Percentiles rank a stretch among this genome's conserved stretches.
These are phyloP conservation scores for Tuberolachnus salignus DNA, from an alignment of 2,888 invertebrate genomes.

Conservation along the genomic window DNA sequence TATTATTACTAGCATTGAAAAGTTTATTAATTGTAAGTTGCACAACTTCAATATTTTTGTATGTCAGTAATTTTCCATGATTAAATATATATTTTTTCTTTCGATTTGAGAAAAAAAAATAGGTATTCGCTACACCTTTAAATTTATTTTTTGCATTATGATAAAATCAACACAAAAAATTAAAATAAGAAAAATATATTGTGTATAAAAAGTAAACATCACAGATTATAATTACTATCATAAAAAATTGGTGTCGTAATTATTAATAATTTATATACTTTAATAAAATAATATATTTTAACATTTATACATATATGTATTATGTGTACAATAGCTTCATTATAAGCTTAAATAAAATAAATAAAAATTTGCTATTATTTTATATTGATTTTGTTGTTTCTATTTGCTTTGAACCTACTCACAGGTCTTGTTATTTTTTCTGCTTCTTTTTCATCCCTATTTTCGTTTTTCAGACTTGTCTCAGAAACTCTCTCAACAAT, in stretches of 20 bases:
- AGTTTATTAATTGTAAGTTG: constrained; percentile 10
- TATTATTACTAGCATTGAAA: background rate
- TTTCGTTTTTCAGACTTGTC: constrained; percentile 1
- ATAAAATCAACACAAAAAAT: constrained; percentile 4
- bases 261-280: constrained; percentile 32
- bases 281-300: constrained; percentile 25
- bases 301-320: constrained; percentile 24
- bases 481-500: constrained; percentile 38
- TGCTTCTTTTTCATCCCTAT: constrained; percentile 1
- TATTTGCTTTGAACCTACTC: constrained; percentile 39
- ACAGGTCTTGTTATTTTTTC: constrained; percentile 6
- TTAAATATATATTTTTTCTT: background rate
- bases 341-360: constrained; percentile 37
- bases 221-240: constrained; percentile 16
- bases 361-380: constrained; percentile 14
- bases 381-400: constrained; percentile 13
- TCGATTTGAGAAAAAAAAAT: background rate
- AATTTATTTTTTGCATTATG: background rate
- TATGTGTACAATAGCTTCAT: constrained; percentile 28
- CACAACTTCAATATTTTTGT: background rate
- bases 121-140: background rate
- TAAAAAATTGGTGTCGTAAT: constrained; percentile 32
- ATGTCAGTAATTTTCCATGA: background rate
- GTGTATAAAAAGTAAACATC: background rate
- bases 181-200: constrained; percentile 30